Base-by-base conservation (phyloP, 2,888 invertebrate species). In the Ceraclea dissimilis region DNA sequence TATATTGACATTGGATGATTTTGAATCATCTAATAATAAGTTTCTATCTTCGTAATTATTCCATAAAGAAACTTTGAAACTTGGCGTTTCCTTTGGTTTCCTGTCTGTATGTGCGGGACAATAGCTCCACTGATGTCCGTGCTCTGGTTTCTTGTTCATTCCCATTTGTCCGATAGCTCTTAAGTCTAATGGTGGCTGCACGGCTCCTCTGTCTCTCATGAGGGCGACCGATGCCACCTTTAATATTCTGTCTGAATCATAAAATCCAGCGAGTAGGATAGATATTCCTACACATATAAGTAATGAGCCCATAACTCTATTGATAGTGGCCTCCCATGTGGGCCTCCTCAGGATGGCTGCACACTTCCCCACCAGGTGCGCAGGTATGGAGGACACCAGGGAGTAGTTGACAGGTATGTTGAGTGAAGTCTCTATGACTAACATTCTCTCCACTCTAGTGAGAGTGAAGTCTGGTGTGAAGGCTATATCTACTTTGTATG, bases 381-480 rank as follows among this genome's bases (percentile, higher is more conserved):
- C 67, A 1, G 81, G 78, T 62, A 81, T 68, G n/a, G 78, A 76
- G 2, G 88, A 86, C 50, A 85, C 78, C 59, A 92, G 70, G 0
- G 84, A 81, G 67, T 86, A 90, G 69, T 84, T 85, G 21, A 87
- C 79, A 8, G 72, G 71, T 57, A 73, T 73, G 52, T 76, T 80
- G 21, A 85, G 69, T 65, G 83, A 85, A 8, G 85, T 86, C 21
- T 76, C 71, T 50, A 86, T 71, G 56, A 79, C 73, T 11, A 89
- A 71, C 4, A 79, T 77, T 50, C 86, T 75, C 60, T 85, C 82
- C 39, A 92, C 81, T 61, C 86, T 81, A 0, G 89, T 82, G 65
- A 90, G 72, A 0, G 92, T 90, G 67, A 93, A 90, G 72, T 93
- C 93, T 1, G 93, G 90, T 0, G 90, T 90, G 69, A 91, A 93